phyloP scores from a whole-genome alignment of 2,797 vertebrate species.

The Rhadinocentrus ornatus region DNA sequence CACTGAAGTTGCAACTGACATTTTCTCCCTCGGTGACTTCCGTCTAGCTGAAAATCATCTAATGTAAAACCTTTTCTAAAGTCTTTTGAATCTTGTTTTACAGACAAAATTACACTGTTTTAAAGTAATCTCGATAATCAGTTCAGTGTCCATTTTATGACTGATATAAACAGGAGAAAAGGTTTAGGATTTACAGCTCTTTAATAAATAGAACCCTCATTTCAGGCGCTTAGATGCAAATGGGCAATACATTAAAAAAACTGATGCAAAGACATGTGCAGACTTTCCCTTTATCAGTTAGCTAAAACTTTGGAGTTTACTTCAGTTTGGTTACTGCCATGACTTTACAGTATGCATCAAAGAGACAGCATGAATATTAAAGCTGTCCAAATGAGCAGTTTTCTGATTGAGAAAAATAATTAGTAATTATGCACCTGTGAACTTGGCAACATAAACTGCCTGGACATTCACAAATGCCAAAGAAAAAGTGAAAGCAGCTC shows the following conservation, averaged over 20 bases:
- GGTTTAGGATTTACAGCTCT: neutral
- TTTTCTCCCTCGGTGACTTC: neutral
- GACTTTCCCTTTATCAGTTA: neutral
- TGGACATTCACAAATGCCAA: too few species aligned
- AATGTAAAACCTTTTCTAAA: neutral
- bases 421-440: too few species aligned
- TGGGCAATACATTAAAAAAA: neutral
- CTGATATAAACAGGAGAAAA: neutral
- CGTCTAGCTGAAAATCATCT: slow-evolving; percentile 3
- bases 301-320: neutral
- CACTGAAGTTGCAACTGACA: slow-evolving; percentile 1
- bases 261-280: neutral
- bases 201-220: neutral
- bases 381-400: too few species aligned
- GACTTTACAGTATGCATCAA: neutral
- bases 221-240: neutral
- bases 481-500: neutral
- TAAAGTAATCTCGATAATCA: neutral
- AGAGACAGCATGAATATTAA: neutral
- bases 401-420: too few species aligned
- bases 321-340: neutral
- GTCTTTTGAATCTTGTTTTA: too few species aligned
- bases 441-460: too few species aligned
- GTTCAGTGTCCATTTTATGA: neutral
- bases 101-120: too few species aligned